These are phyloP conservation scores for Agonopterix arenella DNA, from an alignment of 2,888 invertebrate species.

Conservation along the genomic window DNA sequence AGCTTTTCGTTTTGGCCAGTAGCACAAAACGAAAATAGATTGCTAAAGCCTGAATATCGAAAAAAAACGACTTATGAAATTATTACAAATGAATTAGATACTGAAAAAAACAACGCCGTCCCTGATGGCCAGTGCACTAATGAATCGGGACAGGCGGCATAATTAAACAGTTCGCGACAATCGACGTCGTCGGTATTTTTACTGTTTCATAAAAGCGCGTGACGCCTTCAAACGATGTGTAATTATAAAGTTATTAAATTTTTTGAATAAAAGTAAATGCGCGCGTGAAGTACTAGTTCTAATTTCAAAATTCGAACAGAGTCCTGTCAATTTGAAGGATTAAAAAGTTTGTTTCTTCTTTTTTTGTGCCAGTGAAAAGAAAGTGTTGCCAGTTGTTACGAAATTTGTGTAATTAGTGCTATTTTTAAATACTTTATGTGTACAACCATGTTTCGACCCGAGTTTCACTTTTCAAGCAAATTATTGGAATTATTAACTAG, in stretches of 20 bases:
- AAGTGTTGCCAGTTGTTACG: not conserved
- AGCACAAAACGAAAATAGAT: too few relatives aligned
- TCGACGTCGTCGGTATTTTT: slow-evolving; percentile 41
- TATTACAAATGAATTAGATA: too few relatives aligned
- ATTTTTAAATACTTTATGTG: slow-evolving; percentile 23
- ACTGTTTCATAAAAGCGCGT: slow-evolving; percentile 27
- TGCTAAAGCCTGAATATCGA: too few relatives aligned
- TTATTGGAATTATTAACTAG: slow-evolving; percentile 60
- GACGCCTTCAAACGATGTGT: not conserved
- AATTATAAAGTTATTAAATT: slow-evolving; percentile 3
- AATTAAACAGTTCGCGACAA: slow-evolving; percentile 71
- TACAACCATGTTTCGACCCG: slow-evolving; percentile 49
- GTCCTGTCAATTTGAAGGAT: not conserved
- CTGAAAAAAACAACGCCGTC: slow-evolving; percentile 25
- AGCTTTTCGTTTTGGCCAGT: too few relatives aligned
- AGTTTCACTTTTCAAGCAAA: slow-evolving; percentile 69
- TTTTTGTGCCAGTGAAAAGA: too few relatives aligned
- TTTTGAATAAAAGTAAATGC: not conserved
- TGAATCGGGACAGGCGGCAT: slow-evolving; percentile 70
- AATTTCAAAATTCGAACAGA: too few relatives aligned
- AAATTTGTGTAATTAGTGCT: not conserved
- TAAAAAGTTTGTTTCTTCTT: not conserved
- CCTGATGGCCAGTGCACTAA: slow-evolving; percentile 62
- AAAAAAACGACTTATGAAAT: too few relatives aligned
- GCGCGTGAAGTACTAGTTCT: too few relatives aligned